Evolutionary conservation across 2,888 invertebrate genomes (phyloP), one percentile per base, ranked within the genome.

Genomic region (Eurois occulta): DNA sequence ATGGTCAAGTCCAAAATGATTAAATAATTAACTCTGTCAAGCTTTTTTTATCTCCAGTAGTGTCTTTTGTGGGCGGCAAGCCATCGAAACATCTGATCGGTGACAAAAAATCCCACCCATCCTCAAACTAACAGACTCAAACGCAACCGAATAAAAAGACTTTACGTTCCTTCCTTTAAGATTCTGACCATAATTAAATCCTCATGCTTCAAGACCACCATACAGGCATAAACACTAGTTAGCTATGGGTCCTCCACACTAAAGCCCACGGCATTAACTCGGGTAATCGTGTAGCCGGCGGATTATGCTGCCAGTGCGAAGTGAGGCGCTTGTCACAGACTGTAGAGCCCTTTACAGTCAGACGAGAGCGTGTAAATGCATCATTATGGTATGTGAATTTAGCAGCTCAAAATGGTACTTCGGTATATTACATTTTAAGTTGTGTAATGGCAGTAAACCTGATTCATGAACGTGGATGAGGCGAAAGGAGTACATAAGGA

Each of bases 241-340:
- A 58, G 58, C 74, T 72, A 75, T 11, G 71, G 32, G 38, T 16
- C 46, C 68, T 83, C 60, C 74, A 65, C 70, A 58, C 79, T 72
- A 64, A 79, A 83, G 69, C 80, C 52, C 28, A 7, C 13, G 16
- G 80, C 32, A 80, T 83, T 83, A 83, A 67, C 80, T 79, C 69
- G 62, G 41, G 75, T 75, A 83, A 80, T 80, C 80, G 69, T 55
- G 67, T 70, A 75, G 62, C 69, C 62, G 35, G 28, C 11, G 70
- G 84, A 66, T 83, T 83, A 80, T 16, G 4, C 70, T 66, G 79
- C 72, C 75, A 68, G 69, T 13, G 52, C 2, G 62, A 48, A 72
- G 79, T 83, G 83, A 83, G 67, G 79, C 60, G 52, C 35, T 52
- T 75, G 83, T 72, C 65, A 66, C 83, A 79, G 75, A 62, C 46